Percentiles rank a stretch among this genome's conserved stretches.
Evolutionary conservation across 1,140 invertebrate species (phyloP).

Genomic region (Asbolus verrucosus): DNA sequence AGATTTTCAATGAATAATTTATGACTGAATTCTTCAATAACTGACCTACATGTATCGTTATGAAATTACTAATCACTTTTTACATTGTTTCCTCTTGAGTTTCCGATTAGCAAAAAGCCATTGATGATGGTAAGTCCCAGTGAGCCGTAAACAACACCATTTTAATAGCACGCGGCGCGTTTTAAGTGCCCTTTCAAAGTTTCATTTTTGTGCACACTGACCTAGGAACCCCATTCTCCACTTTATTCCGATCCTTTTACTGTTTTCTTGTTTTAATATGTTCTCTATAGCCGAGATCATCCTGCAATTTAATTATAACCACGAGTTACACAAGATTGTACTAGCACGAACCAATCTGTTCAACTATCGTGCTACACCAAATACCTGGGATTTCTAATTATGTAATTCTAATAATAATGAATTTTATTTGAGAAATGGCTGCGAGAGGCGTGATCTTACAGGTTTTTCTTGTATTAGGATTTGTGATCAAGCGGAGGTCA

Average conservation of each 20-base stretch:
- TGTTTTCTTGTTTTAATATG: too few relatives aligned
- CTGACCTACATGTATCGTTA: slow-evolving; percentile 31
- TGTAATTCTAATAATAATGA: background rate
- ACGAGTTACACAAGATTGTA: slow-evolving; percentile 9
- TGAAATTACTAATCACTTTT: slow-evolving; percentile 34
- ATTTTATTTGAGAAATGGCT: slow-evolving; percentile 1
- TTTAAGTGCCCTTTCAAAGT: slow-evolving; percentile 36
- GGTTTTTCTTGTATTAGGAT: background rate
- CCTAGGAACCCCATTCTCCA: slow-evolving; percentile 45
- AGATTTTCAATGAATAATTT: slow-evolving; percentile 25
- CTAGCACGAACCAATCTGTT: background rate
- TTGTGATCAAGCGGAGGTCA: background rate
- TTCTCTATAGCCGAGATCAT: too few relatives aligned
- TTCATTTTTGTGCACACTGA: slow-evolving; percentile 47
- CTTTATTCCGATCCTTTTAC: slow-evolving; percentile 41
- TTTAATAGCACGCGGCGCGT: too few relatives aligned
- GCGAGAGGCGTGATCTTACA: slow-evolving; percentile 6
- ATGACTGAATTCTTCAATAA: slow-evolving; percentile 1
- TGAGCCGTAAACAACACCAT: slow-evolving; percentile 36
- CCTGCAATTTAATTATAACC: too few relatives aligned
- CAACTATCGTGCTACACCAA: too few relatives aligned
- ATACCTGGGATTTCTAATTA: slow-evolving; percentile 10
- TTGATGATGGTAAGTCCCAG: background rate
- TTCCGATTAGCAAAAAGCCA: slow-evolving; percentile 9
- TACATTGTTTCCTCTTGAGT: too few relatives aligned